A percentile compares a stretch with the other conserved stretches of the same genome.
Conservation (phyloP, 2,113 vertebrate genomes). For the Nothoprocta pentlandii region DNA sequence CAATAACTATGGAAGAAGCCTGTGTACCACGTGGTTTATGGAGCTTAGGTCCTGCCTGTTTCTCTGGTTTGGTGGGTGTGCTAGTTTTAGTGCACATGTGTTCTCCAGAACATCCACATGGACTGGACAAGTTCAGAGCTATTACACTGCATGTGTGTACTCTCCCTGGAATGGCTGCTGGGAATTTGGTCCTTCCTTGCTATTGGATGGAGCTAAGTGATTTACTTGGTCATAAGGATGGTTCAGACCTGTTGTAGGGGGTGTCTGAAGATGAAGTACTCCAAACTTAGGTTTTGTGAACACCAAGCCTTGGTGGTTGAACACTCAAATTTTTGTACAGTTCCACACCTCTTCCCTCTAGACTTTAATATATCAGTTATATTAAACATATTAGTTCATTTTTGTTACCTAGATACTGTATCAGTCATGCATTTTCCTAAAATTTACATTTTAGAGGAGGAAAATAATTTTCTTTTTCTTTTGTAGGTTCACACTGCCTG, state of each 20-base stretch:
- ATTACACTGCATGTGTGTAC: not conserved
- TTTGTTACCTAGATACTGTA: not conserved
- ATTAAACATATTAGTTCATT: not conserved
- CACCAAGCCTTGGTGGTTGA: not conserved
- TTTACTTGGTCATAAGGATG: not conserved
- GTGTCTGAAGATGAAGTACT: not conserved
- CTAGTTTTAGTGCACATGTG: not conserved
- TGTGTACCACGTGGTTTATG: not conserved
- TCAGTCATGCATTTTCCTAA: not conserved
- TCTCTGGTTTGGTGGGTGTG: not conserved
- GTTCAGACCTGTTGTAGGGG: not conserved
- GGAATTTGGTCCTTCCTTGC: not conserved
- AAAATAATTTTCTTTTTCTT: slow-evolving; percentile 37
- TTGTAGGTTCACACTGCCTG: slow-evolving; percentile 95
- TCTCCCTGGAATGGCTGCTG: not conserved
- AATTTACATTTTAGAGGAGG: not conserved
- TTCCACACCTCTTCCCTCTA: not conserved
- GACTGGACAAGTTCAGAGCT: not conserved
- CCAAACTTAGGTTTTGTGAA: not conserved
- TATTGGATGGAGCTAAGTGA: not conserved
- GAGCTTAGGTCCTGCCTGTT: not conserved
- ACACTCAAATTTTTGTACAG: fast-evolving
- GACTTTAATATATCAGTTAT: not conserved
- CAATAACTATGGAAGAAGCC: not conserved
- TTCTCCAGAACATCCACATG: not conserved